phyloP scores from a whole-genome alignment of 2,888 invertebrate genomes.

The Mesopsocus fuscifrons region DNA sequence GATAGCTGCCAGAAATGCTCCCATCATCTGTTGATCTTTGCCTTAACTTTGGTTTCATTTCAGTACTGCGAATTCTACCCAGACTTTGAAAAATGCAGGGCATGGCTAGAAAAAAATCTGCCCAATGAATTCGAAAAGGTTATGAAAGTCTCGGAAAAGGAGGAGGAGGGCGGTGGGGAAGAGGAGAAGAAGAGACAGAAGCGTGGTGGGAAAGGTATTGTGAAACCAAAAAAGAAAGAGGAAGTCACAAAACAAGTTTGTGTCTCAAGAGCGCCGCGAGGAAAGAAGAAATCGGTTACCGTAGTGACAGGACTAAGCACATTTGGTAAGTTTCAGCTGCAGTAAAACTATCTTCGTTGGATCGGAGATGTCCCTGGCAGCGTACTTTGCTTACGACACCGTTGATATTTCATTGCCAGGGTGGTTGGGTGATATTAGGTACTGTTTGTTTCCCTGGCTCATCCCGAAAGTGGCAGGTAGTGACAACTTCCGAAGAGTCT shows the following conservation, averaged over 20 bases:
- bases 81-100: conserved; percentile 91
- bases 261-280: conserved; percentile 77
- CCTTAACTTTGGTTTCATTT: no score
- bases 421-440: not conserved
- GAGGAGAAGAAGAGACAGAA: conserved; percentile 93
- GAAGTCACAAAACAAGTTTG: conserved; percentile 62
- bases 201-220: conserved; percentile 88
- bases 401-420: no score
- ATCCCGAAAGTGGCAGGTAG: not conserved
- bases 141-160: conserved; percentile 40
- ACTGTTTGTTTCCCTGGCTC: not conserved
- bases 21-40: no score
- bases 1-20: no score
- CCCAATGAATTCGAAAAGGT: conserved; percentile 83
- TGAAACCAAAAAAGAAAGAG: conserved; percentile 89
- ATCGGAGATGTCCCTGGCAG: no score
- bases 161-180: conserved; percentile 42
- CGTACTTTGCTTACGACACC: no score
- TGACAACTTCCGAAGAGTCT: no score
- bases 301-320: conserved; percentile 89
- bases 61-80: conserved; percentile 98
- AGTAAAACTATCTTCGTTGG: no score
- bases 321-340: conserved; percentile 52
- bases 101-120: conserved; percentile 87
- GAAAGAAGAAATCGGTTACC: conserved; percentile 97